phyloP scores from a whole-genome alignment of 2,888 invertebrate species.

The Xanthostigma xanthostigma region DNA sequence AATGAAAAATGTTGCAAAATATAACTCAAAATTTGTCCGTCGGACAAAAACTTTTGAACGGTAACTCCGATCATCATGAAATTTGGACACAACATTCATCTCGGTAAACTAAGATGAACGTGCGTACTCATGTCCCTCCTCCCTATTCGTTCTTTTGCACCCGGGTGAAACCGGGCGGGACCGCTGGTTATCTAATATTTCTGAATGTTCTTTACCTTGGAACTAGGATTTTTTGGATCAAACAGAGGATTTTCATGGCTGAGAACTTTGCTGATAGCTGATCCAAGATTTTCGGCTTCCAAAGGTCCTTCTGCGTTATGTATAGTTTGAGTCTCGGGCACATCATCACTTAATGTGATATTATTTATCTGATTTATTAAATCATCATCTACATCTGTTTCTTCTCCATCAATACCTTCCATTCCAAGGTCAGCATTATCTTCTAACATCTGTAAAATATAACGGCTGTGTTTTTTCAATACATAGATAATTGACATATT shows the following conservation, averaged over 20 bases:
- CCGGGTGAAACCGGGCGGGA: too few relatives aligned
- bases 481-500: too few relatives aligned
- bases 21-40: too few relatives aligned
- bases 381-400: constrained; percentile 30
- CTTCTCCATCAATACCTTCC: constrained; percentile 26
- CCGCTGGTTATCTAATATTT: too few relatives aligned
- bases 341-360: constrained; percentile 33
- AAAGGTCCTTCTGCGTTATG: constrained; percentile 5
- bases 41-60: too few relatives aligned
- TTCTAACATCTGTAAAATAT: constrained; percentile 32
- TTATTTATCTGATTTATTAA: constrained; percentile 47
- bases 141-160: too few relatives aligned
- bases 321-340: constrained; percentile 16
- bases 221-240: constrained; percentile 38
- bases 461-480: background rate
- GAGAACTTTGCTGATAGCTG: constrained; percentile 45
- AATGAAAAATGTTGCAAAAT: too few relatives aligned
- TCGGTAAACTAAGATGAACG: too few relatives aligned
- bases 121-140: too few relatives aligned
- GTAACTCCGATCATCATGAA: too few relatives aligned
- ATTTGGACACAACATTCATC: too few relatives aligned
- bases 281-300: constrained; percentile 30
- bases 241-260: constrained; percentile 60
- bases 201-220: constrained; percentile 33
- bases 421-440: constrained; percentile 23